Evolutionary conservation across 2,113 vertebrate species (phyloP), one percentile per base, ranked within the genome.

Genomic region (Tychaedon coryphoeus): DNA sequence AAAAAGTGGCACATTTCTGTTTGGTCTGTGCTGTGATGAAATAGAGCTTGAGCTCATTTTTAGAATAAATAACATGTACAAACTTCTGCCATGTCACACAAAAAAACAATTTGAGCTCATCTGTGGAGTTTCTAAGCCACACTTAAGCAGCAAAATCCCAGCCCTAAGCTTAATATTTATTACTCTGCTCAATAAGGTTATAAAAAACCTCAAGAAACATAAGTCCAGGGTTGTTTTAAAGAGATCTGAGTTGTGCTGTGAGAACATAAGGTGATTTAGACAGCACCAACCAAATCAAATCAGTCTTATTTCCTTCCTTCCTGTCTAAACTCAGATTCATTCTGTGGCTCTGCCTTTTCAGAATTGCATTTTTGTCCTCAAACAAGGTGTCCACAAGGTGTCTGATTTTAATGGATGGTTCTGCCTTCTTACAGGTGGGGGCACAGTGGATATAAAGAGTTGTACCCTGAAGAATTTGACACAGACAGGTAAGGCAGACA

Each of bases 371-470:
- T 54, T 67, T 81, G 38, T 60, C 45, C 36, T 65, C 67, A 60
- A 28, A 89, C 31, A 70, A 12, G 1, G 60, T 33, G 5, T 24
- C 45, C 75, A 89, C 31, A 70, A 12, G 1, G 60, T 33, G 5
- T 24, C 45, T 77, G 79, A 43, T 76, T 74, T 76, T 92, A 74
- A 90, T 6, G 67, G n/a, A 5, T 74, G 76, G 23, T 92, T 95
- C 86, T 95, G 8, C 86, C 91, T 88, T 64, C 34, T 96, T 96
- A 65, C 92, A 98, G 98, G 47, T 99, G 99, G 99, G 99, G 99
- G 86, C 99, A 99, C 93, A 99, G 99, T 96, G 99, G 99, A n/a
- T 99, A 99, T 93, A 99, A 99, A 96, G 99, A 99, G 96, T 96
- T 99, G 85, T 99, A 99, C 86, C 99, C 99, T 34, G 99, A 99